Base-by-base conservation (phyloP, 2,888 invertebrate species). In the Rhyacophila evoluta region DNA sequence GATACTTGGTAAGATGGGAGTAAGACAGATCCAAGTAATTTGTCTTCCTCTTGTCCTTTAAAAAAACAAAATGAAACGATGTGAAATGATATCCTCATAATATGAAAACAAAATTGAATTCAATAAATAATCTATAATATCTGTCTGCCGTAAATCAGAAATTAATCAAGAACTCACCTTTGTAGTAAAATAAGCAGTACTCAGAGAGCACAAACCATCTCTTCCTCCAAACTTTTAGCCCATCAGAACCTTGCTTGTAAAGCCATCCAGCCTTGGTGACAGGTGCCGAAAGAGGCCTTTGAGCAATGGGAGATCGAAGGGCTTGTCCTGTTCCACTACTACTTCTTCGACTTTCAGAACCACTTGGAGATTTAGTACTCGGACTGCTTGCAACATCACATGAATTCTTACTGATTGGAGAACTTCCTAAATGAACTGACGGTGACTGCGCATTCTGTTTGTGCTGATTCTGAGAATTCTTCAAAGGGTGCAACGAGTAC, bases 201-300 rank as follows among this genome's bases (percentile, higher is more conserved):
- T 98, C 97, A 33, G 97, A 95, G 77, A 98, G 90, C 41, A 98
- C 97, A 88, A 97, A 97, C 97, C 97, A 98, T 80, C 97, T 92
- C 86, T 95, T 96, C 86, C 97, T 95, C 97, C 98, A 98, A 55
- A 97, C 93, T 91, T 97, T 97, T 1, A 98, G 89, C 5, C 97
- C 97, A 85, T 97, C 96, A 37, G 96, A 96, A 74, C 97, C 97
- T 89, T 97, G 96, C 85, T 97, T 97, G 87, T 96, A 95, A 72
- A 98, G 89, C 94, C 97, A 96, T 19, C 97, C 97, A 83, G 95
- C 93, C 84, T 96, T 91, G 0, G 96, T 93, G 6, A 97, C 96
- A 5, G 95, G 94, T 0, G 97, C 95, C 67, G 95, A 92, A n/a
- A 93, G 91, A 79, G 95, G 94, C 81, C 97, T 91, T 86, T 96